Conservation (phyloP, 1,140 invertebrate genomes). For the Pseudomyrmex dendroicus region DNA sequence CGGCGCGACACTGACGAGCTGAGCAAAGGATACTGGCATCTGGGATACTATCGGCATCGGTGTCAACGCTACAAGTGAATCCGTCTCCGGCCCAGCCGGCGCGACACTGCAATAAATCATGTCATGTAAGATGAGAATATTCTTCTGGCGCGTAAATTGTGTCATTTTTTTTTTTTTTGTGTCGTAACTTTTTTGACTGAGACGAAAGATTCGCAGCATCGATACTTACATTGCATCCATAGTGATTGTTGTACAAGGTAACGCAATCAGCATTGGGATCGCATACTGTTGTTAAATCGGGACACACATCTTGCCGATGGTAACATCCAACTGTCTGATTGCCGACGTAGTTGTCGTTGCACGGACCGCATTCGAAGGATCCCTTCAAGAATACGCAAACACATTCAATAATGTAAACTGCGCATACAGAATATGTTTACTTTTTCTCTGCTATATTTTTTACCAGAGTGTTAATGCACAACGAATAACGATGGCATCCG, state of each 20-base stretch:
- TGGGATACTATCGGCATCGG: conserved; percentile 95
- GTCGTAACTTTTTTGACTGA: too few relatives aligned
- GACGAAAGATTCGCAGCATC: too few relatives aligned
- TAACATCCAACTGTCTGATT: conserved; percentile 90
- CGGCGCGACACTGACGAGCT: conserved; percentile 89
- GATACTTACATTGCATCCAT: conserved; percentile 78
- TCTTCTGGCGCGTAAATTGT: too few relatives aligned
- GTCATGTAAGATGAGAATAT: not conserved
- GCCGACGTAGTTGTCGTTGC: conserved; percentile 85
- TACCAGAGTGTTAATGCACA: conserved; percentile 92
- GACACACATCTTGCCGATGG: conserved; percentile 86
- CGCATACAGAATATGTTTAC: too few relatives aligned
- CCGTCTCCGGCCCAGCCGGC: conserved; percentile 97
- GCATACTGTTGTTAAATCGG: conserved; percentile 89
- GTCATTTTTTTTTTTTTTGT: too few relatives aligned
- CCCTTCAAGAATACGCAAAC: conserved; percentile 74
- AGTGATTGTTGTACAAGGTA: conserved; percentile 77
- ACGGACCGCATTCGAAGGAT: conserved; percentile 82
- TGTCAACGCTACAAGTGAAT: conserved; percentile 91
- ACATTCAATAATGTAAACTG: conserved; percentile 5
- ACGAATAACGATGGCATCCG: conserved; percentile 91
- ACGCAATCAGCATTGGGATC: conserved; percentile 91
- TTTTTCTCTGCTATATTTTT: conserved; percentile 20
- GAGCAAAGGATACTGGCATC: conserved; percentile 91
- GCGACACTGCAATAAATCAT: conserved; percentile 87